Percentiles rank a stretch among this genome's conserved stretches.
phyloP scores from a whole-genome alignment of 2,888 invertebrate species.

The Torymus texanus region DNA sequence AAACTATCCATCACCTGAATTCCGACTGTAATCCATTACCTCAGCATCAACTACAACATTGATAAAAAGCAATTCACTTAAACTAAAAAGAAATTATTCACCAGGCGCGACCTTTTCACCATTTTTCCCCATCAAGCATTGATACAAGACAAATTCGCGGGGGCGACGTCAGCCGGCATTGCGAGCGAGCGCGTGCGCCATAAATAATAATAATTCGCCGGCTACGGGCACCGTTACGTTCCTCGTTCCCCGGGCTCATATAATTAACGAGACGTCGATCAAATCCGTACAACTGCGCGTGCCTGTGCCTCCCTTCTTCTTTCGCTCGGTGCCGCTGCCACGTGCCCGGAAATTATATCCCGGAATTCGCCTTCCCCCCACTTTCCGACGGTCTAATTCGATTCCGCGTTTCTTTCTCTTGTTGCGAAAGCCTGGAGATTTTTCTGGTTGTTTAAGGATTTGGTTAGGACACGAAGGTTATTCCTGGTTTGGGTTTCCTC shows the following conservation, averaged over 20 bases:
- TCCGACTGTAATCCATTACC: no score
- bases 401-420: no score
- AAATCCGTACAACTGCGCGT: slow-evolving; percentile 28
- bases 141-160: background rate
- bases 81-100: no score
- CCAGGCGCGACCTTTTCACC: no score
- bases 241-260: slow-evolving; percentile 38
- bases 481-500: no score
- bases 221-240: slow-evolving; percentile 33
- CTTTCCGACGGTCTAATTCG: background rate
- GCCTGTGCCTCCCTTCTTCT: slow-evolving; percentile 23
- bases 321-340: background rate
- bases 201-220: slow-evolving; percentile 42
- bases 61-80: no score
- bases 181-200: background rate
- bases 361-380: background rate
- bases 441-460: no score
- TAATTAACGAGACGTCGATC: slow-evolving; percentile 57
- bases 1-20: no score
- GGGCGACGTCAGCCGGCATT: slow-evolving; percentile 36
- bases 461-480: no score
- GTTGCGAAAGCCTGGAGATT: no score
- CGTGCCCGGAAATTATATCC: background rate
- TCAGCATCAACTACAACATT: no score
- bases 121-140: no score